Evolutionary conservation across 2,888 invertebrate genomes (phyloP).

Genomic region (Idaea biselata): DNA sequence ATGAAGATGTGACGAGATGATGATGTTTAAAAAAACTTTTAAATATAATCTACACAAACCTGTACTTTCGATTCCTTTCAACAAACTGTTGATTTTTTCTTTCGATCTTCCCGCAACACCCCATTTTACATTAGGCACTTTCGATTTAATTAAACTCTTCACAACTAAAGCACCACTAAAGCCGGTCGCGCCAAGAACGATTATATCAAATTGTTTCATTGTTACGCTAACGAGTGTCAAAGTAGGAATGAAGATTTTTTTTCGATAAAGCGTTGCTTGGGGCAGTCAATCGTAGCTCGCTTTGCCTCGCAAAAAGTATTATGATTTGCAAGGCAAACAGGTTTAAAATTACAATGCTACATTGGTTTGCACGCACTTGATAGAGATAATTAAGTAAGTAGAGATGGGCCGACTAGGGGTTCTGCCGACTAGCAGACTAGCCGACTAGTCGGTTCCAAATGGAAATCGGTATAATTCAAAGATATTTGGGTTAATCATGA

Average conservation of each 20-base stretch:
- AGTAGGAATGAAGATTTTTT: not conserved
- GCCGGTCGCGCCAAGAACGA: constrained; percentile 49
- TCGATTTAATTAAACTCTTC: constrained; percentile 31
- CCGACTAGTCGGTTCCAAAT: no score
- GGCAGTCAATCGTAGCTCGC: no score
- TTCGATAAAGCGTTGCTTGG: not conserved
- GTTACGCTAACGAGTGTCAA: not conserved
- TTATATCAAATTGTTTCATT: constrained; percentile 28
- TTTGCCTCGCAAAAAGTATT: no score
- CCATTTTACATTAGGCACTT: constrained; percentile 35
- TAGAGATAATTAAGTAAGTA: no score
- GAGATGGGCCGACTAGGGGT: no score
- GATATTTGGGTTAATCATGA: no score
- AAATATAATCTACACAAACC: no score
- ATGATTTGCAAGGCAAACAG: not conserved
- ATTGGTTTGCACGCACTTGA: no score
- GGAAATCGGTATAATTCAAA: no score
- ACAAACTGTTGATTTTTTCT: constrained; percentile 32
- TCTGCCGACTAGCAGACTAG: no score
- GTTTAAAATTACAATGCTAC: not conserved
- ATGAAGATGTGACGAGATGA: no score
- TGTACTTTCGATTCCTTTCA: constrained; percentile 12
- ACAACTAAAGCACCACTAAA: constrained; percentile 43
- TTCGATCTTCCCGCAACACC: constrained; percentile 42
- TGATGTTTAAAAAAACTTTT: no score